Conservation (phyloP, 2,888 invertebrate species). For the Mongoloraphidia duomilia region DNA sequence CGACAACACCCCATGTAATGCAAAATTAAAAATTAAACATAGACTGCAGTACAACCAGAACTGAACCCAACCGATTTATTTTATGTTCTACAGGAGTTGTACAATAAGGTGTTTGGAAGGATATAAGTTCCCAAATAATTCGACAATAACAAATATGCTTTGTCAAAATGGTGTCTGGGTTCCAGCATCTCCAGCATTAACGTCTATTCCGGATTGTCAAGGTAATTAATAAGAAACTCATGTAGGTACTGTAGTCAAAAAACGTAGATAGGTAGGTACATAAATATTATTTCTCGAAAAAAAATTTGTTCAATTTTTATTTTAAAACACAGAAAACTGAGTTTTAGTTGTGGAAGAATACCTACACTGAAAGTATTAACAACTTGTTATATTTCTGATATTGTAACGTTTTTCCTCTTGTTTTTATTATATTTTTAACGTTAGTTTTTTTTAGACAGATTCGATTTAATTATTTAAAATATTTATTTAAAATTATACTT, state of each 20-base stretch:
- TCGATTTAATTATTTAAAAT: no score
- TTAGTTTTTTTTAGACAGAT: no score
- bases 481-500: no score
- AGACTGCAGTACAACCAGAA: no score
- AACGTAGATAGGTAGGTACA: not conserved
- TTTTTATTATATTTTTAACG: no score
- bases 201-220: slow-evolving; percentile 52
- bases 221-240: slow-evolving; percentile 33
- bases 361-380: no score
- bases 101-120: slow-evolving; percentile 49
- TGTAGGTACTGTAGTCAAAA: not conserved
- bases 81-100: slow-evolving; percentile 40
- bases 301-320: not conserved
- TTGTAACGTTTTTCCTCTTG: no score
- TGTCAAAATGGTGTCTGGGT: slow-evolving; percentile 59
- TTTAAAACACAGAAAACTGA: not conserved
- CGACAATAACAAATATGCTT: slow-evolving; percentile 47
- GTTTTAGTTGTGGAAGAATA: no score
- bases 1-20: no score
- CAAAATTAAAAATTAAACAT: no score
- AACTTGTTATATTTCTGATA: no score
- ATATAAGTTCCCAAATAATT: slow-evolving; percentile 59
- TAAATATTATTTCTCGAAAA: not conserved
- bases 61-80: no score
- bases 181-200: slow-evolving; percentile 46